Conservation (phyloP, 2,797 vertebrate genomes). For the Otolemur crassicaudatus region DNA sequence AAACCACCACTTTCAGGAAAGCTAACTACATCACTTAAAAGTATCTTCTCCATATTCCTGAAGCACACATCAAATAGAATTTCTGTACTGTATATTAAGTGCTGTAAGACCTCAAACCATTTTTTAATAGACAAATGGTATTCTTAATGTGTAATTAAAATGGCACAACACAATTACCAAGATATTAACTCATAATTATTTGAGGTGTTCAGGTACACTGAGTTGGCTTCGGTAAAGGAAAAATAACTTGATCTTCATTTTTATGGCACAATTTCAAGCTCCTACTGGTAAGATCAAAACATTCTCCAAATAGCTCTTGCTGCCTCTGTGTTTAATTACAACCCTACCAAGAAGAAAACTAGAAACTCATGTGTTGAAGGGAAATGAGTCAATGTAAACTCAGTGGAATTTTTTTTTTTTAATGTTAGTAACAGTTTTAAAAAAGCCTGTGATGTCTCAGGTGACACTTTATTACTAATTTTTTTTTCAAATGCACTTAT, state of each 20-base stretch:
- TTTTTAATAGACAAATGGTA: not conserved
- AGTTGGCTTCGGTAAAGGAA: not conserved
- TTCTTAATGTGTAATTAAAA: slow-evolving; percentile 12
- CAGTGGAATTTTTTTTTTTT: not conserved
- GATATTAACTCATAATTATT: not conserved
- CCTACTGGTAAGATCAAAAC: not conserved
- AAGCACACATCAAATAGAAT: not conserved
- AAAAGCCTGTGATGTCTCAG: not conserved
- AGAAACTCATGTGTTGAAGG: not conserved
- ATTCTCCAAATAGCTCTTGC: not conserved
- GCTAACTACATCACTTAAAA: not conserved
- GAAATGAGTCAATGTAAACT: not conserved
- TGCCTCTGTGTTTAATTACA: not conserved
- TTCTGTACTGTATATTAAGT: not conserved
- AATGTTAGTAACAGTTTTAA: not conserved
- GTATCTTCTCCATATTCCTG: not conserved
- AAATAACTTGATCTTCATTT: not conserved
- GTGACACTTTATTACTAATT: not conserved
- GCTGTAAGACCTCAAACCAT: not conserved
- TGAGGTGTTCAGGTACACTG: not conserved
- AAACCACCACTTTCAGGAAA: not conserved
- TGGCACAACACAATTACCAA: not conserved
- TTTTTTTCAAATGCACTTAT: not conserved
- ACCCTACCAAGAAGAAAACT: not conserved
- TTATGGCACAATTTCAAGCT: not conserved